Evolutionary conservation across 2,113 vertebrate genomes (phyloP).

Genomic region (Pseudolaguvia tuberculata): DNA sequence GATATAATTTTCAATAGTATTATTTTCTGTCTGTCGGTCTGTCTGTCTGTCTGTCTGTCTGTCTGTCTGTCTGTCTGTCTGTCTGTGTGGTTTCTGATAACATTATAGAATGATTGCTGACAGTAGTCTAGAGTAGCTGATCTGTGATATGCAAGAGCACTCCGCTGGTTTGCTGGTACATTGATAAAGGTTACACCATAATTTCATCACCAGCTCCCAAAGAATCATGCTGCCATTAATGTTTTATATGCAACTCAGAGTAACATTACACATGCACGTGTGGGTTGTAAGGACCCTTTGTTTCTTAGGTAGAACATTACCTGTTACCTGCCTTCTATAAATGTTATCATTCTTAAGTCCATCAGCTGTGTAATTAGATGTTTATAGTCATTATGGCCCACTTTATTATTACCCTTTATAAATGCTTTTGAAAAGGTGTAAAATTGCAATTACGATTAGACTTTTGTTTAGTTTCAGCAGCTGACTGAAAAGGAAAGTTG

Average conservation of each 20-base stretch:
- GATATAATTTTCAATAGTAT: too few relatives aligned
- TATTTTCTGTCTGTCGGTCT: too few relatives aligned
- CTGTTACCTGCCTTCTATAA: constrained; percentile 35
- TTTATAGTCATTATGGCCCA: neutral
- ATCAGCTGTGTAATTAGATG: neutral
- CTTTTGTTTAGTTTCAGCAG: neutral
- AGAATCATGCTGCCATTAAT: constrained; percentile 75
- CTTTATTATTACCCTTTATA: constrained; percentile 3
- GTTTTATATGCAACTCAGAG: constrained; percentile 73
- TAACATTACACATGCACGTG: constrained; percentile 59
- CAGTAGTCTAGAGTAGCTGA: constrained; percentile 27
- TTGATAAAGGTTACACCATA: constrained; percentile 77
- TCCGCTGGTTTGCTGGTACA: constrained; percentile 57
- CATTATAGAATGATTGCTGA: neutral
- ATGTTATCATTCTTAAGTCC: constrained; percentile 16
- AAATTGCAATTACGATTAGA: neutral
- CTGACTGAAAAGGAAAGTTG: neutral
- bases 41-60: too few relatives aligned
- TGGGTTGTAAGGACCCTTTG: constrained; percentile 40
- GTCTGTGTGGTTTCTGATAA: neutral
- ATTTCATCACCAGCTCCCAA: constrained; percentile 77
- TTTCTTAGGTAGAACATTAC: constrained; percentile 44
- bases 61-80: too few relatives aligned
- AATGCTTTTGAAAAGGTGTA: constrained; percentile 6
- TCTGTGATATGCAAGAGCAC: constrained; percentile 45